phyloP scores from a whole-genome alignment of 2,888 invertebrate genomes.

The Drosophila antonietae region DNA sequence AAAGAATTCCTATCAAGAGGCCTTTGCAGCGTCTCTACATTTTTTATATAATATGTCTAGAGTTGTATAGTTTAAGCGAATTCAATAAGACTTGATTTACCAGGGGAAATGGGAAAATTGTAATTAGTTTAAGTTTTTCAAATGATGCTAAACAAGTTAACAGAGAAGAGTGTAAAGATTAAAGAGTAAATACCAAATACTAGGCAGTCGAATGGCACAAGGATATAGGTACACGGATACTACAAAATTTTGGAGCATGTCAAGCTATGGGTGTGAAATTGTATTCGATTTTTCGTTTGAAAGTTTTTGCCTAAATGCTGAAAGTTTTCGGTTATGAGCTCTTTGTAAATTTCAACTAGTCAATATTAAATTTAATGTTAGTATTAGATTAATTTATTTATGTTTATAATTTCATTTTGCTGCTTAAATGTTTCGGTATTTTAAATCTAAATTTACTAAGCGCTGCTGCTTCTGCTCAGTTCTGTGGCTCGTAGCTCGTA shows the following conservation, averaged over 20 bases:
- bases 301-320: constrained; percentile 28
- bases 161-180: constrained; percentile 38
- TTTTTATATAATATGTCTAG: constrained; percentile 15
- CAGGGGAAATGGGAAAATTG: constrained; percentile 29
- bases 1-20: constrained; percentile 6
- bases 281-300: constrained; percentile 1
- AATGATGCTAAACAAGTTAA: constrained; percentile 35
- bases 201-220: constrained; percentile 63
- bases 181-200: constrained; percentile 68
- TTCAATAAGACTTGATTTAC: constrained; percentile 21
- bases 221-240: constrained; percentile 44
- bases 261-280: constrained; percentile 41
- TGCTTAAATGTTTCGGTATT: constrained; percentile 18
- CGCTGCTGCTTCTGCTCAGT: constrained; percentile 68
- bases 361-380: constrained; percentile 48
- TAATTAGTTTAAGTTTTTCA: constrained; percentile 14
- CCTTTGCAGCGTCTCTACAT: constrained; percentile 16
- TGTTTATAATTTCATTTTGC: constrained; percentile 11
- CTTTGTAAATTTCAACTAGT: constrained; percentile 45
- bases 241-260: constrained; percentile 41
- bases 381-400: constrained; percentile 28
- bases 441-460: constrained; percentile 53
- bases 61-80: constrained; percentile 10
- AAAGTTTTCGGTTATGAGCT: constrained; percentile 32
- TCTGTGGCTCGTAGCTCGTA: constrained; percentile 78